A percentile compares a stretch with the other conserved stretches of the same genome.
Conservation (phyloP, 2,888 invertebrate species). For the Campaea margaritaria region DNA sequence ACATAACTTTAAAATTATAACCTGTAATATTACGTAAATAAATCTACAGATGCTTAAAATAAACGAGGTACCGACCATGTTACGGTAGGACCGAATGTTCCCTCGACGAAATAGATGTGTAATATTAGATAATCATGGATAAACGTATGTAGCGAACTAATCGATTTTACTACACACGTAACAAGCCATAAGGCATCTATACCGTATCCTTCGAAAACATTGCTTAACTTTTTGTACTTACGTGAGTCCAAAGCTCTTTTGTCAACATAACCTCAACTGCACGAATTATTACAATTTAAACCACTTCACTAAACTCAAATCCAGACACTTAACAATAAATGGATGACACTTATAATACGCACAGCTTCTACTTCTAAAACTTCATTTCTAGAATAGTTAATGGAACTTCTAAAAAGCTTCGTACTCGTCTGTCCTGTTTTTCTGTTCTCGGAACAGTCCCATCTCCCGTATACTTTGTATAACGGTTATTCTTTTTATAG, state of each 20-base stretch:
- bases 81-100: too few species aligned
- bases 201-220: background rate
- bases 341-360: background rate
- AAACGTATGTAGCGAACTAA: too few species aligned
- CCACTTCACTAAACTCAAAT: conserved; percentile 8
- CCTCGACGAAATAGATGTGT: too few species aligned
- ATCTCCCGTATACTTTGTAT: conserved; percentile 50
- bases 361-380: background rate
- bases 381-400: conserved; percentile 12
- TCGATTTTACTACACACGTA: too few species aligned
- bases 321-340: background rate
- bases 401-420: conserved; percentile 4
- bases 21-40: too few species aligned
- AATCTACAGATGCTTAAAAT: too few species aligned
- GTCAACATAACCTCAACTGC: conserved; percentile 76
- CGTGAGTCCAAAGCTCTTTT: conserved; percentile 62
- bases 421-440: conserved; percentile 4
- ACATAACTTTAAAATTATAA: too few species aligned
- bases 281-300: conserved; percentile 17
- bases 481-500: conserved; percentile 75
- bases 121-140: too few species aligned
- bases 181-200: background rate
- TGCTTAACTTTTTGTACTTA: conserved; percentile 50
- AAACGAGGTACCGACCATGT: too few species aligned
- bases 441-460: conserved; percentile 56